phyloP scores from a whole-genome alignment of 1,140 invertebrate species.

The Musca domestica region DNA sequence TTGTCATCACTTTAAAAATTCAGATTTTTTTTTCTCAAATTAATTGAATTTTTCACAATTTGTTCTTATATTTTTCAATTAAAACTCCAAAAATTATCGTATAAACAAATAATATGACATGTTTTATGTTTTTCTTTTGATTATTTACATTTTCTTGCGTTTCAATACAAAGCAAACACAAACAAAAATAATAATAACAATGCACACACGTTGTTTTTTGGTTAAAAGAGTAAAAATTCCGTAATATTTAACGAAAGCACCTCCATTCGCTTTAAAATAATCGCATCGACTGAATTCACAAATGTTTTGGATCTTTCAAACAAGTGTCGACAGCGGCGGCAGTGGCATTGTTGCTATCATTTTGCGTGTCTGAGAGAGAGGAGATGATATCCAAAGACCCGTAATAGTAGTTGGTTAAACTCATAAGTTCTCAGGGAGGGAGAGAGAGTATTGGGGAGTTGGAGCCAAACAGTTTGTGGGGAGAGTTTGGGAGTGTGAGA shows the following conservation, averaged over 20 bases:
- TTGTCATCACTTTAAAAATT: neutral
- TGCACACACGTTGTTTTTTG: constrained; percentile 23
- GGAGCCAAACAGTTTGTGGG: no score
- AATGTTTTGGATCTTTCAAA: constrained; percentile 16
- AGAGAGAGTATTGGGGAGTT: no score
- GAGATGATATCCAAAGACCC: no score
- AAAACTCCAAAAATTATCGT: neutral
- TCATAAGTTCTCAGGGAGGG: no score
- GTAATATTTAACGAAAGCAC: constrained; percentile 25
- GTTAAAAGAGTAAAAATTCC: constrained; percentile 2
- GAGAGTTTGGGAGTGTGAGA: no score
- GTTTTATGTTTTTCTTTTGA: neutral
- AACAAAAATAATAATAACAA: neutral
- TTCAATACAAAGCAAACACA: constrained; percentile 19
- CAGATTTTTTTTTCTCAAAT: neutral
- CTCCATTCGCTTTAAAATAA: constrained; percentile 32
- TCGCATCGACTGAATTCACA: constrained; percentile 30
- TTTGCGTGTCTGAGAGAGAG: no score
- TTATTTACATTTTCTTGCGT: constrained; percentile 10
- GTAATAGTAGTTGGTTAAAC: no score
- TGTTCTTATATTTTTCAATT: neutral
- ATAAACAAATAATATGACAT: neutral
- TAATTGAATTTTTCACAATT: neutral
- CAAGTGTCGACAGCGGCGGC: constrained; percentile 24
- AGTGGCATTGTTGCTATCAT: neutral